A percentile compares a stretch with the other conserved stretches of the same genome.
phyloP scores from a whole-genome alignment of 2,888 invertebrate genomes.

The Tinea trinotella region DNA sequence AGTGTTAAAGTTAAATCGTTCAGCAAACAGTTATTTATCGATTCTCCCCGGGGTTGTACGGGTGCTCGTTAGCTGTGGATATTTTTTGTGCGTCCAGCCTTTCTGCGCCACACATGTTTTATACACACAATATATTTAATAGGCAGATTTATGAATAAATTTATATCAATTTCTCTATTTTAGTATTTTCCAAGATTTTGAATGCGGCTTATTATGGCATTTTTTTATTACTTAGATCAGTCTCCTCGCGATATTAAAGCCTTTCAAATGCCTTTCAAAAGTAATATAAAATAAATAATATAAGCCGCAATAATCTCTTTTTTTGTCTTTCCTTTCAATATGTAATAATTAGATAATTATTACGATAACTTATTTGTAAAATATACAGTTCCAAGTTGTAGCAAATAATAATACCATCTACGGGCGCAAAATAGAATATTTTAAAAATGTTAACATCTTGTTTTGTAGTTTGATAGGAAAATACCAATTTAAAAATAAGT shows the following conservation, averaged over 20 bases:
- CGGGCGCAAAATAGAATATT: not conserved
- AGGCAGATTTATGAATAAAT: not conserved
- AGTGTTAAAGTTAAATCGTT: conserved; percentile 44
- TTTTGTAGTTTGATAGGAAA: not conserved
- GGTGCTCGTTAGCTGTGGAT: conserved; percentile 34
- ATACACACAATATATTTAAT: conserved; percentile 3
- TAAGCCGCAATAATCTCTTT: no score
- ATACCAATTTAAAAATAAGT: not conserved
- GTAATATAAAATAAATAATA: no score
- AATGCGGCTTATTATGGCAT: no score
- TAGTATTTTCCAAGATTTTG: not conserved
- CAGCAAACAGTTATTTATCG: conserved; percentile 45
- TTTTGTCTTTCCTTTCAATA: no score
- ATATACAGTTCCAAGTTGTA: no score
- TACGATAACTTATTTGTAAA: no score
- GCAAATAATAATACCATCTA: no score
- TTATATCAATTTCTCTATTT: not conserved
- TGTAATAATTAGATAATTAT: no score
- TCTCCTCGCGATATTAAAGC: no score
- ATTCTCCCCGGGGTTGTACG: conserved; percentile 33
- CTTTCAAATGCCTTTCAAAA: no score
- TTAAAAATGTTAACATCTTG: not conserved
- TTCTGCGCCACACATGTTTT: conserved; percentile 11
- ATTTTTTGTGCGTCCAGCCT: conserved; percentile 13
- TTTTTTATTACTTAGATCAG: no score